Base-by-base conservation (phyloP, 1,140 invertebrate genomes). In the Ips nitidus region DNA sequence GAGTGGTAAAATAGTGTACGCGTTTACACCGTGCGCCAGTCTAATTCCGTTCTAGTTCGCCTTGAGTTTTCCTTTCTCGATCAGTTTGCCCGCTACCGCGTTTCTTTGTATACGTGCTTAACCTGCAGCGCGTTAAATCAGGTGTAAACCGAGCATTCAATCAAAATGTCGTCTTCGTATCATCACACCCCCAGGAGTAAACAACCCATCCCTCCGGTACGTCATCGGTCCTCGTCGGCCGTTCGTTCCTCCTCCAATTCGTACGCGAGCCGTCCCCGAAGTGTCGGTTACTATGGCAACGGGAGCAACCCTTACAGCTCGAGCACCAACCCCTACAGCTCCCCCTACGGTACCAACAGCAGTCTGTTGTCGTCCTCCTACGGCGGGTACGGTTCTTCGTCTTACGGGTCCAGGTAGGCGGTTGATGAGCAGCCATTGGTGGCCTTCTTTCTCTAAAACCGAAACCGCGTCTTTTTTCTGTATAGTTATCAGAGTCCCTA, bases 221-320 rank as follows among this genome's bases (percentile, higher is more conserved):
- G 75, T 41, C 75, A 72, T 41, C 66, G 76, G 36, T 77, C 77
- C 2, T 72, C 75, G 6, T 78, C 76, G 4, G 60, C 75, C 5
- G 67, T 73, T 41, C 67, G 75, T 41, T 69, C 66, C 41, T 66
- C 63, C 40, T 41, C 69, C 7, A 64, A 52, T 62, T 72, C 72
- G 2, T 79, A 78, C 71, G 78, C 81, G 38, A 83, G 78, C 57
- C 78, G 84, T 53, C 83, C 84, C 37, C 76, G 83, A 60, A 84
- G 83, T 71, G 79, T 84, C 50, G 77, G 78, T 2, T 67, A 70
- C 5, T 71, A 70, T 43, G 66, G 69, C 50, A 65, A 71, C 37
- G 62, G 55, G n/a, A 37, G 43, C 39, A 67, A 57, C 43, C 69
- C 73, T 5, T 77, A 75, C 62, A 75, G 69, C 40, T 75, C 74